A percentile compares a stretch with the other conserved stretches of the same genome.
Conservation (phyloP, 35 echinoderm and acorn worm genomes). For the Acanthaster planci region DNA sequence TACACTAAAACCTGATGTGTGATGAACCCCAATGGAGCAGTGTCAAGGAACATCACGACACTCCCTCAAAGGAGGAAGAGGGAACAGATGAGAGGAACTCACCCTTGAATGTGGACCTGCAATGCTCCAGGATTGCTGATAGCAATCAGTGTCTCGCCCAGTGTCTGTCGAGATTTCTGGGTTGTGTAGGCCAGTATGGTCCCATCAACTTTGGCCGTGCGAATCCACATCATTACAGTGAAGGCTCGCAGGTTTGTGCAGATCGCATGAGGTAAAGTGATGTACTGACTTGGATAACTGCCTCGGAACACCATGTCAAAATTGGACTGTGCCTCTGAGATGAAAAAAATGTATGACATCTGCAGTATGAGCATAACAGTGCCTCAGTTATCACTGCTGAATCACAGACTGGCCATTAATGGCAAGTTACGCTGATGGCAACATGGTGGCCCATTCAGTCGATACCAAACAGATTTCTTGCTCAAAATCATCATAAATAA, state of each 20-base stretch:
- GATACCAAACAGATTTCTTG: background rate
- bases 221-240: background rate
- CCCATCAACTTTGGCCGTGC: background rate
- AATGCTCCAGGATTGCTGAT: background rate
- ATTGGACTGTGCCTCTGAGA: background rate
- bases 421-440: background rate
- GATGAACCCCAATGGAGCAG: no score
- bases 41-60: no score
- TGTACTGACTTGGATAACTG: background rate
- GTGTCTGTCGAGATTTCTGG: background rate
- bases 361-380: background rate
- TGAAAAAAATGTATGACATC: background rate
- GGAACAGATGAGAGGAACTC: background rate
- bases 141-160: background rate
- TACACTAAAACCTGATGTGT: no score
- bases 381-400: background rate
- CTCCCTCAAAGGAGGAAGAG: no score
- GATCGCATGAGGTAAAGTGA: background rate
- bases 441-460: background rate
- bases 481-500: background rate
- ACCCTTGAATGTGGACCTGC: background rate
- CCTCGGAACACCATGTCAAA: background rate
- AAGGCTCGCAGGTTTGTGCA: background rate
- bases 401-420: background rate
- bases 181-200: background rate